phyloP scores from a whole-genome alignment of 2,888 invertebrate species.

The Philereme transversata region DNA sequence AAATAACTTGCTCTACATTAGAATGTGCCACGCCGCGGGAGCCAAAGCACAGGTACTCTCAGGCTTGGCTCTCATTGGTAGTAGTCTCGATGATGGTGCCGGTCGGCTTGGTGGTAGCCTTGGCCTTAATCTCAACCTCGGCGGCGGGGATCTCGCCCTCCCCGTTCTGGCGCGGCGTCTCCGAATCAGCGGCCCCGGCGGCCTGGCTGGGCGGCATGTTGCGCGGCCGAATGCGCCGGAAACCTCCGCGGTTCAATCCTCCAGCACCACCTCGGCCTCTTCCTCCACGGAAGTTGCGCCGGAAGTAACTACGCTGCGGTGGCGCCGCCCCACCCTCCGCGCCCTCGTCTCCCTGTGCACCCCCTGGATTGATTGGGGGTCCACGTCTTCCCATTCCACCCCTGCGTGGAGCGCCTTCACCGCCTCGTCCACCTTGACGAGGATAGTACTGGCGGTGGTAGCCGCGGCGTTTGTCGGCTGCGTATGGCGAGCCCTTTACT shows the following conservation, averaged over 20 bases:
- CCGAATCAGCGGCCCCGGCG: constrained; percentile 27
- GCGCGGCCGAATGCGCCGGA: constrained; percentile 71
- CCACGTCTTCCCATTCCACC: constrained; percentile 84
- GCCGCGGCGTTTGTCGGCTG: constrained; percentile 94
- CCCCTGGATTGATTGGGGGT: constrained; percentile 74
- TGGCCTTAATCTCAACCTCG: constrained; percentile 58
- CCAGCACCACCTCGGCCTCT: constrained; percentile 79
- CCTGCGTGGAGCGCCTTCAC: constrained; percentile 84
- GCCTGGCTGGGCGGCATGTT: constrained; percentile 59
- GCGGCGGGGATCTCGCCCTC: constrained; percentile 60
- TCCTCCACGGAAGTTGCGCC: constrained; percentile 89
- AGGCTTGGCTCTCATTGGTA: constrained; percentile 82
- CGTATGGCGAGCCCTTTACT: constrained; percentile 98
- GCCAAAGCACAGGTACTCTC: constrained; percentile 45
- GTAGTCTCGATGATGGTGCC: constrained; percentile 74
- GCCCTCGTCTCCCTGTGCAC: constrained; percentile 76
- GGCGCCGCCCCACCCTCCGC: constrained; percentile 70
- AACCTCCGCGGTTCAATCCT: constrained; percentile 74
- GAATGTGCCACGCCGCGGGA: constrained; percentile 56
- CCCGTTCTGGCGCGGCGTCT: constrained; percentile 59
- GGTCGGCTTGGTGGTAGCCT: constrained; percentile 63
- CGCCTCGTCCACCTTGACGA: constrained; percentile 79
- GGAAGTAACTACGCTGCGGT: constrained; percentile 86
- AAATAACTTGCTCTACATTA: constrained; percentile 69
- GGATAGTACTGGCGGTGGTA: constrained; percentile 84